These are phyloP conservation scores for Noctua fimbriata DNA, from an alignment of 2,888 invertebrate species.

Conservation along the genomic window DNA sequence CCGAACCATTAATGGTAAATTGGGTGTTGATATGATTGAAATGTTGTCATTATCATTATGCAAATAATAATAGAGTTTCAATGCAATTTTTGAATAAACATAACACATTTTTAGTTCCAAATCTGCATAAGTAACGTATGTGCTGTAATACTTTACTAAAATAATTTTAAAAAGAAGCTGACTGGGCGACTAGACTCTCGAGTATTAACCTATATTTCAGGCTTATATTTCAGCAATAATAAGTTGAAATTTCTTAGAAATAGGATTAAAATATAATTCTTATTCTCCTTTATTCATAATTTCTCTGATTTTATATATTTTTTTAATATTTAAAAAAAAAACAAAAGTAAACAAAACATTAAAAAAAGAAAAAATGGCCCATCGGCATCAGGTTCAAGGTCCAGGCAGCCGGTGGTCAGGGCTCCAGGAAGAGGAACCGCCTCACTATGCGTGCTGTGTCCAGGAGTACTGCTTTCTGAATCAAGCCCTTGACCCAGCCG, in stretches of 20 bases:
- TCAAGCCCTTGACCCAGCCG: too few species aligned
- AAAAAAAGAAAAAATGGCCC: too few species aligned
- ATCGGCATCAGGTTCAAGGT: too few species aligned
- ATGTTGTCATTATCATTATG: slow-evolving; percentile 3
- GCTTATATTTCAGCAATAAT: slow-evolving; percentile 2
- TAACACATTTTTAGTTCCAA: slow-evolving; percentile 4
- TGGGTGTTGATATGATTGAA: neutral
- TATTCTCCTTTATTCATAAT: too few species aligned
- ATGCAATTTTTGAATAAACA: neutral
- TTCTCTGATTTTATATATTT: too few species aligned
- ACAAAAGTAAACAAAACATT: too few species aligned
- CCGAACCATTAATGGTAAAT: neutral
- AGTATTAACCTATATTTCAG: slow-evolving; percentile 15
- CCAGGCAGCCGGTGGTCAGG: too few species aligned
- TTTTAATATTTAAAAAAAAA: too few species aligned
- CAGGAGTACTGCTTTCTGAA: too few species aligned
- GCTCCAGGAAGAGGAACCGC: too few species aligned
- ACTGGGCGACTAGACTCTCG: neutral
- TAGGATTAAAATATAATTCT: neutral
- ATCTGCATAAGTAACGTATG: neutral
- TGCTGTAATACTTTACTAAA: neutral
- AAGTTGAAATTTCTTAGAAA: neutral
- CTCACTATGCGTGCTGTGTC: too few species aligned
- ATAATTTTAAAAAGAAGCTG: neutral
- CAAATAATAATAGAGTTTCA: slow-evolving; percentile 16